Evolutionary conservation across 2,113 vertebrate genomes (phyloP).

Genomic region (Oreochromis spilurus): DNA sequence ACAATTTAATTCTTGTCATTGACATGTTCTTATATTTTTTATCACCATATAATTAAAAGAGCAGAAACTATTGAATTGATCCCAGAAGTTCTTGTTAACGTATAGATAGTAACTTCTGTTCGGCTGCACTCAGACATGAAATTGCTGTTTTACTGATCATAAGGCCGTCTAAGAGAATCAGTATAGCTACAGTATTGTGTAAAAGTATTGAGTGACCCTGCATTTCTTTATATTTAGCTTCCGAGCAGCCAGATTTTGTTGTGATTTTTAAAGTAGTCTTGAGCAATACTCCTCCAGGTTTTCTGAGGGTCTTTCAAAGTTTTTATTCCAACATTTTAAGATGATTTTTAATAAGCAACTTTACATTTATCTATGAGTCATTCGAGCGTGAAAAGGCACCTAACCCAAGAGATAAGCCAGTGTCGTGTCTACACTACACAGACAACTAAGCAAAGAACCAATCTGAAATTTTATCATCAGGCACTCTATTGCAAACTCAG

Average conservation of each 20-base stretch:
- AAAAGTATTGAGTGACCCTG: not conserved
- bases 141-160: not conserved
- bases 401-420: not conserved
- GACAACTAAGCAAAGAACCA: not conserved
- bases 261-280: not conserved
- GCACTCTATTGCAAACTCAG: not conserved
- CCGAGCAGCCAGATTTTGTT: not conserved
- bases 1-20: not conserved
- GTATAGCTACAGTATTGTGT: not conserved
- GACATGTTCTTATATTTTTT: not conserved
- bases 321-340: not conserved
- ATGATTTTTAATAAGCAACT: not conserved
- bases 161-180: not conserved
- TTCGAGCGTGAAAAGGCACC: not conserved
- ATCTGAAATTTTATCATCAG: not conserved
- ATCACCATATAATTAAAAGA: not conserved
- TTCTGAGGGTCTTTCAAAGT: not conserved
- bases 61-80: not conserved
- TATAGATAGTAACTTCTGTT: not conserved
- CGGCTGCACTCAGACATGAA: not conserved
- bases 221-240: not conserved
- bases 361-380: not conserved
- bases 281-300: not conserved
- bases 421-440: not conserved
- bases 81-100: not conserved